These are phyloP conservation scores for Andrena cerasifolii DNA, from an alignment of 1,140 invertebrate species.

Conservation along the genomic window DNA sequence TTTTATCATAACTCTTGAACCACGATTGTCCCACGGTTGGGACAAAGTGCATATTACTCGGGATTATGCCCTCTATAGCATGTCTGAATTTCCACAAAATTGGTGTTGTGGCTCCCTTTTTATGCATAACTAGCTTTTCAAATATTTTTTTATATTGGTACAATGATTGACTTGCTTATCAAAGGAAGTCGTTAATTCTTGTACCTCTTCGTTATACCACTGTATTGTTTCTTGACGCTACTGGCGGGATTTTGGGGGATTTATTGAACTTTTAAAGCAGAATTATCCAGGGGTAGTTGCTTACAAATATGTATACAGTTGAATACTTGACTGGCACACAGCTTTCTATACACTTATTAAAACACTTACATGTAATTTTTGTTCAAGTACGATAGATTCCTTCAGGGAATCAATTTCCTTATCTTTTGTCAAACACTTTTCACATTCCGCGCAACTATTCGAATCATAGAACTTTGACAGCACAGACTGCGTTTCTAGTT, in stretches of 20 bases:
- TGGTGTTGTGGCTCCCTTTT: too few relatives aligned
- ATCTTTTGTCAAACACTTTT: conserved; percentile 31
- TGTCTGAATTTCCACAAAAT: too few relatives aligned
- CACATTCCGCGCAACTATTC: not conserved
- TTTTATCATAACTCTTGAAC: too few relatives aligned
- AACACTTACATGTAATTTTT: conserved; percentile 55
- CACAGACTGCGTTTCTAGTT: not conserved
- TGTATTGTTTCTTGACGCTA: conserved; percentile 77
- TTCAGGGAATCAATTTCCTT: conserved; percentile 39
- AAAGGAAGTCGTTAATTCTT: conserved; percentile 73
- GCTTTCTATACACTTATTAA: not conserved
- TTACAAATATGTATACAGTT: conserved; percentile 67
- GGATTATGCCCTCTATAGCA: too few relatives aligned
- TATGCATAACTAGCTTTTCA: too few relatives aligned
- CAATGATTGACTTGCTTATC: conserved; percentile 54
- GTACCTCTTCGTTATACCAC: conserved; percentile 79
- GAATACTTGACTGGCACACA: not conserved
- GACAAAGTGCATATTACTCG: too few relatives aligned
- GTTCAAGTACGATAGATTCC: conserved; percentile 57
- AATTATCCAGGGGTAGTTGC: conserved; percentile 76
- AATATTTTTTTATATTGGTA: conserved; percentile 56
- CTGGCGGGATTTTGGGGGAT: conserved; percentile 60
- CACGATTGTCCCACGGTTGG: too few relatives aligned
- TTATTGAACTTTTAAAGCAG: conserved; percentile 66
- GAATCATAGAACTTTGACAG: not conserved